Evolutionary conservation across 2,113 vertebrate genomes (phyloP), one percentile per base, ranked within the genome.

Genomic region (Turdus rufiventris): DNA sequence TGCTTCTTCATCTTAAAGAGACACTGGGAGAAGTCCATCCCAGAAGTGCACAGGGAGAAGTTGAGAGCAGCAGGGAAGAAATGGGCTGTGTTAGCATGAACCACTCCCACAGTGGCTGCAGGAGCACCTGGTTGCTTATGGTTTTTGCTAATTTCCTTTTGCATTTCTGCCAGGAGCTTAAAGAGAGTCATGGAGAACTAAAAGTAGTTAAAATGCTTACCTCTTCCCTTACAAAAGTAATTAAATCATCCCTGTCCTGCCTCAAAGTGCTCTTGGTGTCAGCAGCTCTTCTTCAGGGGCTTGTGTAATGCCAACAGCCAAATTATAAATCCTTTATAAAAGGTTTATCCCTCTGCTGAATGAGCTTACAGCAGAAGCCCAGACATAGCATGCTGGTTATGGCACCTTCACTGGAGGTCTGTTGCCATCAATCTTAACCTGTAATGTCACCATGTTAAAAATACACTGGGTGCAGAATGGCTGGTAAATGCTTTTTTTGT

Each of bases 391-490:
- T 2, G 1, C 62, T 3, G 11, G 28, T 75, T 61, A 19, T 71
- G 80, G 60, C 79, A 93, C 63, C 88, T 85, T 73, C 78, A 45
- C 47, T 17, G 75, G 75, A 83, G 78, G 60, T 66, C 94, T 95
- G 91, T 83, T 82, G 57, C 93, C 62, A 90, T 94, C 93, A 95
- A 29, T 94, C 93, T 77, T 60, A 85, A 91, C 94, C 68, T 95
- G 85, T 90, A 74, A 77, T 95, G 91, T 88, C 91, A 91, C 1
- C 0, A 8, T 62, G 93, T 91, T 96, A 95, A 96, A 97, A 97
- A 97, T 94, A 96, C 15, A 38, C 62, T 0, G 23, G 38, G 23
- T 78, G 25, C 57, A 63, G 77, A 68, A 90, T 76, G 80, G 48
- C 91, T 18, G 4, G 65, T 73, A 78, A 90, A 62, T 58, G 61